Evolutionary conservation across 1,140 invertebrate genomes (phyloP), one percentile per base, ranked within the genome.

Genomic region (Alviniconcha marisindica): DNA sequence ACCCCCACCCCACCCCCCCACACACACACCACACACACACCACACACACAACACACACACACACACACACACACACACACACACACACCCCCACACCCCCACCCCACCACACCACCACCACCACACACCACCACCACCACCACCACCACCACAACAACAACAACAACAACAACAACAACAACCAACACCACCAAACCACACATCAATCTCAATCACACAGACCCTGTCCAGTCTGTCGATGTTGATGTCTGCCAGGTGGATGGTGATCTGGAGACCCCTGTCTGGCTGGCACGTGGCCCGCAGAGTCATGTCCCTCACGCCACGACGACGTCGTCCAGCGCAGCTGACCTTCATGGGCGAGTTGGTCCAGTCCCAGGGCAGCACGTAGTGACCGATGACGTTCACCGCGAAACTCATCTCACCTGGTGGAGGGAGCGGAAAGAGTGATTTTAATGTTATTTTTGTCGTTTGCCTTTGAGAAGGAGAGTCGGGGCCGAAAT

Each of bases 321-420:
- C 81, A 15, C 84, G 60, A 2, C 36, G 31, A 3, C 42, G 12
- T 18, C 84, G 77, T 10, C 44, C 44, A 5, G 28, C 14, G 80
- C 90, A 91, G 0, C 81, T 85, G 56, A 84, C 83, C 79, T 85
- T 85, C 36, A 80, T 63, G 0, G 90, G 90, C 7, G 89, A 63
- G 63, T 87, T 77, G 18, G 82, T 77, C 90, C 90, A 91, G 76
- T 86, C 84, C 42, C 71, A 78, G 21, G 90, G 90, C 24, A 88
- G 71, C 12, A 91, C 54, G 74, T 91, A 91, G 54, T 90, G 88
- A 2, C 89, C 88, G 33, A 91, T 88, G 60, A 88, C 88, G 82
- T 91, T 91, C 31, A 89, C 80, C 24, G 90, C 90, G 83, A 81
- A 91, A 14, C 77, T 86, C 89, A 91, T 90, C 21, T 77, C 63